These are phyloP conservation scores for Cryptoprocta ferox DNA, from an alignment of 2,797 vertebrate species.

Conservation along the genomic window DNA sequence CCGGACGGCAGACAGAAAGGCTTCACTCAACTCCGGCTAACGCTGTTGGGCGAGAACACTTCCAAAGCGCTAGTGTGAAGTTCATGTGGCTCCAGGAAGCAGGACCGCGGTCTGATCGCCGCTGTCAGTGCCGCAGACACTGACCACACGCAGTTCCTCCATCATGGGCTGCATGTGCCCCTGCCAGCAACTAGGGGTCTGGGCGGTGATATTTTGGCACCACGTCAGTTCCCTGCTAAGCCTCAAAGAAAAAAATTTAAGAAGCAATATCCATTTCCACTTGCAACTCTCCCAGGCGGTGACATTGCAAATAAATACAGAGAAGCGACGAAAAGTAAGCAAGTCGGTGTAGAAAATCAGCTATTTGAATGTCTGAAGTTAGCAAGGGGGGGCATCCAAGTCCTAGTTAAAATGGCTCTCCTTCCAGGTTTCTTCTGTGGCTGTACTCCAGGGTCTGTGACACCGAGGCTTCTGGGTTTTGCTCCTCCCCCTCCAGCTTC, in stretches of 20 bases:
- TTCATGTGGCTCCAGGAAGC: neutral
- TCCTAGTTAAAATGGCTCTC: neutral
- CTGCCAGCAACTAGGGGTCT: neutral
- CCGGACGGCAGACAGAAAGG: neutral
- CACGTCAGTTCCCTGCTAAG: neutral
- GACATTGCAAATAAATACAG: neutral
- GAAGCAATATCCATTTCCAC: neutral
- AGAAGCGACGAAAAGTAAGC: neutral
- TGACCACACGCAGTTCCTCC: neutral
- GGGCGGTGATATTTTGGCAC: neutral
- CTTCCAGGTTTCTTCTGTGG: neutral
- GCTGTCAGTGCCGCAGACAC: neutral
- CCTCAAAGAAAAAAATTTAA: neutral
- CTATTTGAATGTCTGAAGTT: neutral
- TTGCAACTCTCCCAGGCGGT: neutral
- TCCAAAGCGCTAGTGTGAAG: neutral
- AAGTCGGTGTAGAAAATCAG: neutral
- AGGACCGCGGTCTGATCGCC: neutral
- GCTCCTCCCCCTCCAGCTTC: neutral
- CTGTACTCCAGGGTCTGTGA: neutral
- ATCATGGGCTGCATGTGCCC: accelerated
- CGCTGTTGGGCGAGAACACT: neutral
- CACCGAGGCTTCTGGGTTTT: neutral
- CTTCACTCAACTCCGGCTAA: neutral
- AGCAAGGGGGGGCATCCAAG: neutral